Percentiles rank a stretch among this genome's conserved stretches.
Evolutionary conservation across 2,797 vertebrate species (phyloP).

Genomic region (Fundulus diaphanus): DNA sequence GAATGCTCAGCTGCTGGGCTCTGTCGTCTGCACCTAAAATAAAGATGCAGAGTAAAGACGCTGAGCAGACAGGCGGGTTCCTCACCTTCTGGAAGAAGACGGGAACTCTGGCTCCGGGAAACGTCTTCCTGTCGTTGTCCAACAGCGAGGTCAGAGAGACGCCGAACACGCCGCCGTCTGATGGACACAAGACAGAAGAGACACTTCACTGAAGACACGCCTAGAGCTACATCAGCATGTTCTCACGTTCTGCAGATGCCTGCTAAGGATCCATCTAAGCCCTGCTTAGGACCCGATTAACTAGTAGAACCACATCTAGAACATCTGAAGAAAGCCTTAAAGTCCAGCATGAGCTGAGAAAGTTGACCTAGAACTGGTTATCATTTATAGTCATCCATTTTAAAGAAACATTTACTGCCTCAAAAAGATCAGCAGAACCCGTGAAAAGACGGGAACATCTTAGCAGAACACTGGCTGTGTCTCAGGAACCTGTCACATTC

Average conservation of each 20-base stretch:
- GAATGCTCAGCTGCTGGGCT: not conserved
- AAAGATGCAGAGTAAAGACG: not conserved
- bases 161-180: constrained; percentile 91
- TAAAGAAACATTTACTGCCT: no score
- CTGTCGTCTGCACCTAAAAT: not conserved
- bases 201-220: not conserved
- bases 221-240: not conserved
- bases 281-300: no score
- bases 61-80: not conserved
- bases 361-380: not conserved
- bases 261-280: not conserved
- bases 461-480: no score
- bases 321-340: not conserved
- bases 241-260: no score
- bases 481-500: no score
- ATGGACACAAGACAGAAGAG: constrained; percentile 15
- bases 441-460: no score
- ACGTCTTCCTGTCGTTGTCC: constrained; percentile 90
- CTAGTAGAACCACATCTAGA: no score
- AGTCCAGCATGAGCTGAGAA: not conserved
- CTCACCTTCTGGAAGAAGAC: constrained; percentile 92
- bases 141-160: constrained; percentile 86
- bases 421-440: no score
- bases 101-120: constrained; percentile 90
- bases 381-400: no score